These are phyloP conservation scores for Planococcus citri DNA, from an alignment of 1,140 invertebrate species.

Conservation along the genomic window DNA sequence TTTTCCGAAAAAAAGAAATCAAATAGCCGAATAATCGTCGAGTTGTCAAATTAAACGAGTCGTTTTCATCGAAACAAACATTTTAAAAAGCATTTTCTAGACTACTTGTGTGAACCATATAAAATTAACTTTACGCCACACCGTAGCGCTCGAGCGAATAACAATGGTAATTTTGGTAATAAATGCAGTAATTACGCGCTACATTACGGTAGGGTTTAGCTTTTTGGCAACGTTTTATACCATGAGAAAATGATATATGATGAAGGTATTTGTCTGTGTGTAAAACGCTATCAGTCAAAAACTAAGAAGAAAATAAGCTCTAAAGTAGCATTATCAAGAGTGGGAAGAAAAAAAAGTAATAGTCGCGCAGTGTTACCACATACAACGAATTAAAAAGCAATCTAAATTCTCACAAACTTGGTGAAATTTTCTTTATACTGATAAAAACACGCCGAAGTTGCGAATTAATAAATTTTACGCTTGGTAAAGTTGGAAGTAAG, in stretches of 20 bases:
- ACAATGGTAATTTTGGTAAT: slow-evolving; percentile 7
- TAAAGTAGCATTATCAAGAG: not conserved
- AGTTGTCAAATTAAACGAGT: not conserved
- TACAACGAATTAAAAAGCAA: too few relatives aligned
- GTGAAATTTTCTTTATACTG: too few relatives aligned
- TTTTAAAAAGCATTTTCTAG: not conserved
- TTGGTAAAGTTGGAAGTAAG: too few relatives aligned
- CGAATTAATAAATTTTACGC: too few relatives aligned
- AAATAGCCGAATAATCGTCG: not conserved
- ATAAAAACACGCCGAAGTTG: too few relatives aligned
- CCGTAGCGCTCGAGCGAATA: not conserved
- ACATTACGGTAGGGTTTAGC: not conserved
- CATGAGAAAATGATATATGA: not conserved
- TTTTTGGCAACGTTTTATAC: not conserved
- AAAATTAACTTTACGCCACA: not conserved
- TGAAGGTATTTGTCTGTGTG: not conserved
- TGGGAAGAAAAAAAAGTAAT: not conserved
- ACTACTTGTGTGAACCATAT: not conserved
- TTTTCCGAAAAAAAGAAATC: too few relatives aligned
- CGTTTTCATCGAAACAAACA: not conserved
- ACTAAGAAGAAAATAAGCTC: not conserved
- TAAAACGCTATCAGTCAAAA: slow-evolving; percentile 7
- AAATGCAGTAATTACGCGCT: slow-evolving; percentile 2
- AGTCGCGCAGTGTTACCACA: too few relatives aligned
- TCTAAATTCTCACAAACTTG: too few relatives aligned